Base-by-base conservation (phyloP, 2,888 invertebrate species). In the Lamellibrachia columna region DNA sequence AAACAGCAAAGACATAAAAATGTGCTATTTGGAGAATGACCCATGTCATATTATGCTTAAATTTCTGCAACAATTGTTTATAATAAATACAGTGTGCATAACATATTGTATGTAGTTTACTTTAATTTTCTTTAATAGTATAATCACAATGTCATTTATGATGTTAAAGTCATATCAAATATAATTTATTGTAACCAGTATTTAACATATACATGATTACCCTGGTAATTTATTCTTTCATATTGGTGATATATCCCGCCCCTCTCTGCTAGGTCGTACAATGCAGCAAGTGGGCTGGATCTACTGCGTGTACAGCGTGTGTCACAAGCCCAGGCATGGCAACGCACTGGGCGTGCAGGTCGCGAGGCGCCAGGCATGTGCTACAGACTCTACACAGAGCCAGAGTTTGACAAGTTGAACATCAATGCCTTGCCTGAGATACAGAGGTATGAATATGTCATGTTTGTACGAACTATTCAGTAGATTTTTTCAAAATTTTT, bases 241-340 rank as follows among this genome's bases (percentile, higher is more conserved):
- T 55, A 90, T 90, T 28, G 7, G 28, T 90, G 40, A 40, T 9
- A 40, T 40, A 53, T 8, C 55, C 15, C 52, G n/a, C n/a, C 53
- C 52, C 60, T 3, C 2, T 90, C n/a, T 90, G 28, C 90, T 90
- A 96, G 96, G 94, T 94, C 98, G 7, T 98, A 98, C 97, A 98
- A 98, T 95, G 97, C 98, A 0, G 97, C 97, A 52, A 98, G 98
- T 52, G 98, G 98, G 6, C 97, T 99, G 94, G 99, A 99, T 96
- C 97, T 98, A 53, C 97, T 99, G 93, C 97, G 98, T 95, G 98
- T 99, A 60, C 98, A 98, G 94, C 97, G 97, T 95, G 98, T 98
- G 95, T 98, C 99, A 52, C 98, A 98, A 96, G 98, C 99, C 60
- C 99, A 99, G 97, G 98, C 98, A 15, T 98, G 98, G 98, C 99